These are phyloP conservation scores for Cheilosia vernalis DNA, from an alignment of 2,888 invertebrate species.

Conservation along the genomic window DNA sequence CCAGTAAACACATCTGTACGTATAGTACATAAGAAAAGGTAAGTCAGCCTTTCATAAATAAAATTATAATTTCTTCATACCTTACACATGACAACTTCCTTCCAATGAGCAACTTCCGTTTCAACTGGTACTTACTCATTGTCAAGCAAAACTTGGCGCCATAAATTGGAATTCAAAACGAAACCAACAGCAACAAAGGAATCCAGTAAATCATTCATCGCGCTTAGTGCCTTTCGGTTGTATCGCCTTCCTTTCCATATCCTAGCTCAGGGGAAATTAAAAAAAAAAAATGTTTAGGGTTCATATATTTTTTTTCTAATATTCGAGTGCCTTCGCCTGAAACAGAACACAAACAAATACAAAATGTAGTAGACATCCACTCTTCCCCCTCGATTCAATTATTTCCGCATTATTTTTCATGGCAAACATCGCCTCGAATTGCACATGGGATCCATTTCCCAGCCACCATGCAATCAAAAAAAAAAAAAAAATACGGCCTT, in stretches of 20 bases:
- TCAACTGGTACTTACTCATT: conserved; percentile 42
- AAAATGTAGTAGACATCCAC: not conserved
- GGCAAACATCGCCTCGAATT: conserved; percentile 21
- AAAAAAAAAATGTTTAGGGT: not conserved
- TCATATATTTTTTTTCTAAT: too few relatives aligned
- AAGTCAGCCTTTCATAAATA: conserved; percentile 24
- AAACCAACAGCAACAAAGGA: not conserved
- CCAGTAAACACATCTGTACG: conserved; percentile 6
- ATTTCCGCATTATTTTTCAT: conserved; percentile 32
- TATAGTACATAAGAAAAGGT: conserved; percentile 9
- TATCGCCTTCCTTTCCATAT: not conserved
- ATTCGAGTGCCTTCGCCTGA: not conserved
- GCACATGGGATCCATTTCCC: conserved; percentile 59
- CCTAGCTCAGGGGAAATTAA: conserved; percentile 37
- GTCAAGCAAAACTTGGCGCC: conserved; percentile 59
- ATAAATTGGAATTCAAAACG: conserved; percentile 60
- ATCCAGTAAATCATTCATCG: conserved; percentile 51
- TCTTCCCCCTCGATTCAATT: conserved; percentile 7
- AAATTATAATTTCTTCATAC: conserved; percentile 16
- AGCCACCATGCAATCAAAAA: conserved; percentile 57
- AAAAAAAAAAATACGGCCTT: conserved; percentile 2
- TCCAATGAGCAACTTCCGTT: conserved; percentile 54
- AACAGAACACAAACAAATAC: not conserved
- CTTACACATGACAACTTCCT: conserved; percentile 20
- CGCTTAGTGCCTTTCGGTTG: conserved; percentile 1